Conservation (phyloP, 2,888 invertebrate genomes). For the Tridacna gigas region DNA sequence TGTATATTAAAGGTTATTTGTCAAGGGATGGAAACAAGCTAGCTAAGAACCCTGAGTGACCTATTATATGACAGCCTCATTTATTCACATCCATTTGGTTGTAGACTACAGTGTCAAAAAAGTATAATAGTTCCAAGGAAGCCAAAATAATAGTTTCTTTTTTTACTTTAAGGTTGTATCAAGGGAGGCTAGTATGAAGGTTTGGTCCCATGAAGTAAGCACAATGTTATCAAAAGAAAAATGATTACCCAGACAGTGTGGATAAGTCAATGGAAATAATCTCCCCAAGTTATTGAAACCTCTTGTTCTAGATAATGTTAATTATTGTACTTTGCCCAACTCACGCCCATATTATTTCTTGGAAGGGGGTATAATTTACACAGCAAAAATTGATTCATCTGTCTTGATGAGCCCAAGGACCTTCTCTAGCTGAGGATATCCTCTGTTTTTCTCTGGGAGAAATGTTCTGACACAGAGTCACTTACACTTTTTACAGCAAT, state of each 20-base stretch:
- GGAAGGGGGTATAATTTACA: slow-evolving; percentile 16
- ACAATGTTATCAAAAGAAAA: background rate
- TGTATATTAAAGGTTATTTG: too few species aligned
- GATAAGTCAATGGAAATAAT: slow-evolving; percentile 4
- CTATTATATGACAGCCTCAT: background rate
- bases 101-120: slow-evolving; percentile 9
- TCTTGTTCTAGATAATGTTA: slow-evolving; percentile 15
- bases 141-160: slow-evolving; percentile 7
- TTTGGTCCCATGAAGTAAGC: background rate
- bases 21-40: too few species aligned
- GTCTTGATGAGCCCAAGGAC: background rate
- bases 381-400: background rate
- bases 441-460: too few species aligned
- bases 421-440: too few species aligned
- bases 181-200: background rate
- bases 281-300: slow-evolving; percentile 5
- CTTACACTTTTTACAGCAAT: too few species aligned
- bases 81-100: slow-evolving; percentile 13
- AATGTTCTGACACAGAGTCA: too few species aligned
- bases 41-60: background rate
- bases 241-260: background rate
- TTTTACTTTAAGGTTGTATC: background rate
- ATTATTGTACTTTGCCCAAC: slow-evolving; percentile 15
- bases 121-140: background rate
- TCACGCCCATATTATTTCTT: slow-evolving; percentile 12